Percentiles rank a stretch among this genome's conserved stretches.
These are phyloP conservation scores for Ceratina calcarata DNA, from an alignment of 1,140 invertebrate genomes.

Conservation along the genomic window DNA sequence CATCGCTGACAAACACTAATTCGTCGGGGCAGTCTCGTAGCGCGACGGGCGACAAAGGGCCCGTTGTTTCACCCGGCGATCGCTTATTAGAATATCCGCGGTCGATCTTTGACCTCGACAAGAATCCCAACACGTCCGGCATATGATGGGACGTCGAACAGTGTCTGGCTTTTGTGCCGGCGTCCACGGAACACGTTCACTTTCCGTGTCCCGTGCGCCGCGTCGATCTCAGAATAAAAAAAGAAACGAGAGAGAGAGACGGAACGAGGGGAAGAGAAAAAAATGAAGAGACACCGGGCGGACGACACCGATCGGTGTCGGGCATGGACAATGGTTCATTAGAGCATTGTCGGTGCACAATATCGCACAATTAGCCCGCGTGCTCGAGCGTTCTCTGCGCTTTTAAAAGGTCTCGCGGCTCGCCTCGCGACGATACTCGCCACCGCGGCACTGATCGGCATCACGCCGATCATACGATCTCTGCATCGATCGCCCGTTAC, in stretches of 20 bases:
- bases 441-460: conserved; percentile 55
- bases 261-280: background rate
- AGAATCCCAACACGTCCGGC: conserved; percentile 45
- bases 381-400: conserved; percentile 61
- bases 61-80: conserved; percentile 39
- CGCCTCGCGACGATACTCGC: conserved; percentile 39
- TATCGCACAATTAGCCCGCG: conserved; percentile 78
- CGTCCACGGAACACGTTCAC: conserved; percentile 52
- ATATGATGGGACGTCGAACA: conserved; percentile 52
- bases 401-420: conserved; percentile 70
- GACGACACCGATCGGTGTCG: conserved; percentile 60
- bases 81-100: conserved; percentile 55
- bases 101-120: conserved; percentile 46
- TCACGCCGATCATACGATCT: conserved; percentile 66
- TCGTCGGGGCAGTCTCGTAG: background rate
- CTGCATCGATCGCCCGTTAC: conserved; percentile 73
- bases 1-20: conserved; percentile 14
- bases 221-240: background rate
- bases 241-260: no score
- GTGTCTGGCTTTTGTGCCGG: conserved; percentile 41
- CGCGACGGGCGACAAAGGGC: conserved; percentile 14
- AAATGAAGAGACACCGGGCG: conserved; percentile 36
- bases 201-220: conserved; percentile 31
- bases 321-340: conserved; percentile 78
- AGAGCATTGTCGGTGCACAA: conserved; percentile 78